Conservation (phyloP, 2,888 invertebrate species). For the Hecatera dysodea region DNA sequence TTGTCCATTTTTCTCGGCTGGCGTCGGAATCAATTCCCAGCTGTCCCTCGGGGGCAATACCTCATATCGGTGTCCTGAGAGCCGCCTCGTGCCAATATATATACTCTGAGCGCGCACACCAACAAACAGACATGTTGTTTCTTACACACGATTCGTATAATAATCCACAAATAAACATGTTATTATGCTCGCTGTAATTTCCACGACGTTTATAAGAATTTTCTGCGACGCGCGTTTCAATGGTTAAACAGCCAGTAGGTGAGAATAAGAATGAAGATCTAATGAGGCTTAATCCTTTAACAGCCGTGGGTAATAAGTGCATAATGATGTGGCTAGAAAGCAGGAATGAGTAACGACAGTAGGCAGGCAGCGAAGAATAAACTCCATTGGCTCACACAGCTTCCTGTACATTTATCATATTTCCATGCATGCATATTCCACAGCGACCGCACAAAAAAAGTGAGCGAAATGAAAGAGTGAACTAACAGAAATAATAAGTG, state of each 20-base stretch:
- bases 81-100: constrained; percentile 65
- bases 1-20: constrained; percentile 72
- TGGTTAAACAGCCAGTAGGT: constrained; percentile 25
- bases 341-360: constrained; percentile 44
- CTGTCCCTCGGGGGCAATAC: constrained; percentile 72
- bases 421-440: constrained; percentile 55
- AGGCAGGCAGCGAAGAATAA: constrained; percentile 35
- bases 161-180: constrained; percentile 57
- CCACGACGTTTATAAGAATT: constrained; percentile 27
- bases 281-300: constrained; percentile 59
- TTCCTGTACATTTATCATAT: constrained; percentile 61
- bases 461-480: constrained; percentile 65
- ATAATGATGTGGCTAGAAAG: constrained; percentile 56
- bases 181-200: constrained; percentile 32
- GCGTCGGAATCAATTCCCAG: constrained; percentile 76
- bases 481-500: constrained; percentile 70
- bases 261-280: constrained; percentile 53
- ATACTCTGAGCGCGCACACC: constrained; percentile 52
- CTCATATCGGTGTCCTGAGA: constrained; percentile 75
- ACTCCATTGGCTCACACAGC: constrained; percentile 39
- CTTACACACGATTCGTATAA: constrained; percentile 24
- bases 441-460: constrained; percentile 57
- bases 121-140: constrained; percentile 54
- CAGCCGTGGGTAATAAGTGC: constrained; percentile 51
- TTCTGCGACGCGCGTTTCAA: constrained; percentile 25